These are phyloP conservation scores for Tipula confusa DNA, from an alignment of 2,888 invertebrate genomes.

Conservation along the genomic window DNA sequence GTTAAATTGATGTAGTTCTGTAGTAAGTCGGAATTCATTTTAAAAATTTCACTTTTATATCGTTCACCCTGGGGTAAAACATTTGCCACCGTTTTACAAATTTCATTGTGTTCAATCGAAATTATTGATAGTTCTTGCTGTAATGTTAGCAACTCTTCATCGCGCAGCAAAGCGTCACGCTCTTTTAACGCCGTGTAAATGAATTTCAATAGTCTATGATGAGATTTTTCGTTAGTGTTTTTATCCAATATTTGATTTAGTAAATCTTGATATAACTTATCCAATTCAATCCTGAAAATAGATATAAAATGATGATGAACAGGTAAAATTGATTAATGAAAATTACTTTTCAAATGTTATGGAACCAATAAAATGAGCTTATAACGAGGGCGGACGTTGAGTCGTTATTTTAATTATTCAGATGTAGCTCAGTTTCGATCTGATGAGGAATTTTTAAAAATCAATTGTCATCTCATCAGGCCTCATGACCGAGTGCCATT, in stretches of 20 bases:
- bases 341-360: too few relatives aligned
- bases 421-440: too few relatives aligned
- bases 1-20: background rate
- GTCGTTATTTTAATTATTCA: too few relatives aligned
- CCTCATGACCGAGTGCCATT: too few relatives aligned
- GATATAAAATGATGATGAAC: background rate
- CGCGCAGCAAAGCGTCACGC: constrained; percentile 32
- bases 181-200: constrained; percentile 35
- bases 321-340: too few relatives aligned
- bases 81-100: constrained; percentile 48
- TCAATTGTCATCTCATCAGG: too few relatives aligned
- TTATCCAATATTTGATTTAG: constrained; percentile 27
- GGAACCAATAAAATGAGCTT: too few relatives aligned
- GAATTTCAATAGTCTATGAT: constrained; percentile 32
- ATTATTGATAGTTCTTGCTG: constrained; percentile 38
- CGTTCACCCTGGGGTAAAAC: constrained; percentile 50
- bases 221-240: background rate
- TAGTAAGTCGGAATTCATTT: constrained; percentile 46
- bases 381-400: too few relatives aligned
- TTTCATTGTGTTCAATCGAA: constrained; percentile 51
- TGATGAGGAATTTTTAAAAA: too few relatives aligned
- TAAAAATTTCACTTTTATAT: constrained; percentile 44
- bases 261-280: constrained; percentile 29
- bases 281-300: constrained; percentile 36
- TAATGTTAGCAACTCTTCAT: constrained; percentile 31